Evolutionary conservation across 2,888 invertebrate genomes (phyloP).

Genomic region (Sialis fuliginosa): DNA sequence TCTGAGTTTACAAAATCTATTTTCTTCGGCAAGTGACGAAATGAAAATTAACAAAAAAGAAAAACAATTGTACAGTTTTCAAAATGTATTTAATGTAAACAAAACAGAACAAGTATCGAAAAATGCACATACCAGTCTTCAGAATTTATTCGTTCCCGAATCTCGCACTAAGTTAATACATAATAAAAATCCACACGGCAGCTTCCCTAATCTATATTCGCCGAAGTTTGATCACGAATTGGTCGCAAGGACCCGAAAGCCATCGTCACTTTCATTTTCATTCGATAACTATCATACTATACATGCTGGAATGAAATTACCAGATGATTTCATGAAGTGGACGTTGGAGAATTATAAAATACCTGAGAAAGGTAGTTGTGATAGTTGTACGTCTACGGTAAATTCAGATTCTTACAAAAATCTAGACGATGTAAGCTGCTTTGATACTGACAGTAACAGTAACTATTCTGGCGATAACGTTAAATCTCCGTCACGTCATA

Average conservation of each 20-base stretch:
- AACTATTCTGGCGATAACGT: neutral
- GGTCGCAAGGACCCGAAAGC: neutral
- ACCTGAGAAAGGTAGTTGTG: neutral
- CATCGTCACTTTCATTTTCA: neutral
- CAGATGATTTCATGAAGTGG: constrained; percentile 9
- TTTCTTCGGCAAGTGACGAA: too few species aligned
- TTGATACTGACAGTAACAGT: neutral
- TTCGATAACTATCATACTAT: constrained; percentile 24
- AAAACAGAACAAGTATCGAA: too few species aligned
- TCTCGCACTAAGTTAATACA: too few species aligned
- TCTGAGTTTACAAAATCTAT: too few species aligned
- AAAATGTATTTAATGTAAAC: too few species aligned
- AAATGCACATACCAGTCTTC: too few species aligned
- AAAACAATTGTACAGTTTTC: too few species aligned
- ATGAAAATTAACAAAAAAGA: too few species aligned
- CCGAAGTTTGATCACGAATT: neutral
- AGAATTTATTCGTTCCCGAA: too few species aligned
- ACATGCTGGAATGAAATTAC: constrained; percentile 18
- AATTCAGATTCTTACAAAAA: neutral
- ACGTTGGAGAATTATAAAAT: constrained; percentile 7
- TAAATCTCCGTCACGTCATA: neutral
- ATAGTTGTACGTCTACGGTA: neutral
- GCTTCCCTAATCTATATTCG: too few species aligned
- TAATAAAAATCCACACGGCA: too few species aligned
- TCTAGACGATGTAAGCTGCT: neutral